Conservation (phyloP, 2,113 vertebrate genomes). For the Scartelaos histophorus region DNA sequence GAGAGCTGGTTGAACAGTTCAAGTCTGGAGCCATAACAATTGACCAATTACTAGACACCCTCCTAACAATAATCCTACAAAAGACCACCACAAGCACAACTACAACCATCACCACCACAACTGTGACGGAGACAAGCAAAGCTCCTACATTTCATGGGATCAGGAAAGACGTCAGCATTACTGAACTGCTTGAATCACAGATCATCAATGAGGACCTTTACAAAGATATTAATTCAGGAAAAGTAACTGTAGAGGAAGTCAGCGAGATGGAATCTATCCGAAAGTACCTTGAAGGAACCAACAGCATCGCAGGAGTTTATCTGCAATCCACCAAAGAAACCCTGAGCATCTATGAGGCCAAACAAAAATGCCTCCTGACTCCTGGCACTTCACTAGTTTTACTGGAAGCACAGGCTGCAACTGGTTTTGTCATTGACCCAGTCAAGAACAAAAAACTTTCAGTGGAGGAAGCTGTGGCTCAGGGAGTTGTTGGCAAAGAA, state of each 20-base stretch:
- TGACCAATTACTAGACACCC: slow-evolving; percentile 66
- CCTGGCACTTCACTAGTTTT: slow-evolving; percentile 73
- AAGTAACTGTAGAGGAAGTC: slow-evolving; percentile 76
- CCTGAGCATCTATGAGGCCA: slow-evolving; percentile 83
- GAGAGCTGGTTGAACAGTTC: slow-evolving; percentile 78
- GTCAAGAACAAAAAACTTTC: slow-evolving; percentile 70
- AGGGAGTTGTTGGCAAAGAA: slow-evolving; percentile 70
- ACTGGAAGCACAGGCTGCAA: slow-evolving; percentile 82
- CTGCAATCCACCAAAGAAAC: slow-evolving; percentile 76
- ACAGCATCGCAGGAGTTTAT: slow-evolving; percentile 79
- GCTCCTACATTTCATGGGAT: slow-evolving; percentile 70
- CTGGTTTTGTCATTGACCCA: slow-evolving; percentile 83
- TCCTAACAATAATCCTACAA: slow-evolving; percentile 52
- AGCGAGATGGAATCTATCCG: slow-evolving; percentile 78
- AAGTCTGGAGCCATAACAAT: slow-evolving; percentile 63
- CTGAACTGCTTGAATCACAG: slow-evolving; percentile 79
- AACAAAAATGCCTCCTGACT: slow-evolving; percentile 61
- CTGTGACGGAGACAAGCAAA: slow-evolving; percentile 58
- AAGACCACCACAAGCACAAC: slow-evolving; percentile 19
- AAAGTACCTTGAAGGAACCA: slow-evolving; percentile 84
- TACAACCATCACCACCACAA: background rate
- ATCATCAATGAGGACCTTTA: slow-evolving; percentile 77
- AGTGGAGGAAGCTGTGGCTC: slow-evolving; percentile 74
- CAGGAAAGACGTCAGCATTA: slow-evolving; percentile 72
- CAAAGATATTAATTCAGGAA: slow-evolving; percentile 76